Conservation (phyloP, 1,140 invertebrate species). For the Lerema accius region DNA sequence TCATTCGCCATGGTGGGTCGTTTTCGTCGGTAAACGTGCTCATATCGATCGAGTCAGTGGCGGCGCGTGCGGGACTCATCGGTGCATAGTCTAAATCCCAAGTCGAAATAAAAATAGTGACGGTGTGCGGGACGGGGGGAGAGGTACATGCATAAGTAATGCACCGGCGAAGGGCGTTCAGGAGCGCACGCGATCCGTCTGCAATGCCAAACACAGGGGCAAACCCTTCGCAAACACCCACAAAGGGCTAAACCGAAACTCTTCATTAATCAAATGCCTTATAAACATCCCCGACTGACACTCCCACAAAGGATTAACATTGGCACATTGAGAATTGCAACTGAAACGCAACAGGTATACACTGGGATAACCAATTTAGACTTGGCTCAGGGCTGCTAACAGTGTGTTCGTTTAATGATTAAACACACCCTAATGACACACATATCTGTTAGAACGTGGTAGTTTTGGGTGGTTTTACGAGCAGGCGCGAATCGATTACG, state of each 20-base stretch:
- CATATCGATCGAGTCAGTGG: conserved; percentile 59
- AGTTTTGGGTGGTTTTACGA: conserved; percentile 26
- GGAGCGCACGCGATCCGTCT: conserved; percentile 63
- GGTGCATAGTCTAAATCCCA: conserved; percentile 71
- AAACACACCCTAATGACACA: conserved; percentile 17
- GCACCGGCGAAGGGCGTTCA: conserved; percentile 68
- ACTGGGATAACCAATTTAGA: conserved; percentile 1
- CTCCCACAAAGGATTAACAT: conserved; percentile 18
- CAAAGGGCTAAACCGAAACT: conserved; percentile 51
- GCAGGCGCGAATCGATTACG: conserved; percentile 78
- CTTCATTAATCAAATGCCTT: conserved; percentile 69
- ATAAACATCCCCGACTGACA: conserved; percentile 40
- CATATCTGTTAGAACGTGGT: not conserved
- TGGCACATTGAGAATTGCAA: conserved; percentile 19
- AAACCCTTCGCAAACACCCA: conserved; percentile 57
- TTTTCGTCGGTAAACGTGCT: conserved; percentile 18
- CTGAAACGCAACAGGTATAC: conserved; percentile 22
- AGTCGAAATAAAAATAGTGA: conserved; percentile 73
- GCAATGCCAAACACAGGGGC: conserved; percentile 50
- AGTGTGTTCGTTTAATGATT: not conserved
- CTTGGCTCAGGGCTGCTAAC: conserved; percentile 9
- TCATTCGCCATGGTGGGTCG: conserved; percentile 9
- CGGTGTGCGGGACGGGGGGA: conserved; percentile 43
- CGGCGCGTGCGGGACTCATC: conserved; percentile 65
- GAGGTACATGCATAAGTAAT: conserved; percentile 76